Evolutionary conservation across 2,888 invertebrate genomes (phyloP).

Genomic region (Cybosia mesomella): DNA sequence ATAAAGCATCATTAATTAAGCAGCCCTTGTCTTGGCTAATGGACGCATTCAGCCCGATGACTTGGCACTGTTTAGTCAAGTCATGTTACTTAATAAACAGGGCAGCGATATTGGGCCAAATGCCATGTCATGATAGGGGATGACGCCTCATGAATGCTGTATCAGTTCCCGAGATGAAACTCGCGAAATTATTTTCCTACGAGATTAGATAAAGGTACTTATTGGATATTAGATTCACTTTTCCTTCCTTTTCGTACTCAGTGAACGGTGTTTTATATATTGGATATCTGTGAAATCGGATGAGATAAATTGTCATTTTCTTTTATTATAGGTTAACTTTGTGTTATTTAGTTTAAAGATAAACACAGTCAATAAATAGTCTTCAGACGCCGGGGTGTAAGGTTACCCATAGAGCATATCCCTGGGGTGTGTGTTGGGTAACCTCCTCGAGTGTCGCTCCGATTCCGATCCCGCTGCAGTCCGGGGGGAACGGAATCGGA

Average conservation of each 20-base stretch:
- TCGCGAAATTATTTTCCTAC: conserved; percentile 6
- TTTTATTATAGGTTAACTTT: background rate
- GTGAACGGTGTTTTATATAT: background rate
- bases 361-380: too few relatives aligned
- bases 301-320: background rate
- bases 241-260: background rate
- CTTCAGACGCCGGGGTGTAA: too few relatives aligned
- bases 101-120: conserved; percentile 33
- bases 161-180: conserved; percentile 9
- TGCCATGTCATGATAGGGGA: conserved; percentile 22
- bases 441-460: too few relatives aligned
- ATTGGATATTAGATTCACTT: background rate
- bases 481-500: too few relatives aligned
- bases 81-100: conserved; percentile 59
- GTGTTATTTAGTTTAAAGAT: background rate
- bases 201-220: conserved; percentile 5
- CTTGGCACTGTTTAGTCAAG: conserved; percentile 46
- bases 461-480: too few relatives aligned
- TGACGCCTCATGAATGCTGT: conserved; percentile 17
- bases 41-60: conserved; percentile 57
- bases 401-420: too few relatives aligned
- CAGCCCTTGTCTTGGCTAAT: conserved; percentile 63
- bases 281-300: background rate
- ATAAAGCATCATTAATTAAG: conserved; percentile 58
- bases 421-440: too few relatives aligned